Percentiles rank a stretch among this genome's conserved stretches.
These are phyloP conservation scores for Brachirus orientalis DNA, from an alignment of 2,113 vertebrate species.

Conservation along the genomic window DNA sequence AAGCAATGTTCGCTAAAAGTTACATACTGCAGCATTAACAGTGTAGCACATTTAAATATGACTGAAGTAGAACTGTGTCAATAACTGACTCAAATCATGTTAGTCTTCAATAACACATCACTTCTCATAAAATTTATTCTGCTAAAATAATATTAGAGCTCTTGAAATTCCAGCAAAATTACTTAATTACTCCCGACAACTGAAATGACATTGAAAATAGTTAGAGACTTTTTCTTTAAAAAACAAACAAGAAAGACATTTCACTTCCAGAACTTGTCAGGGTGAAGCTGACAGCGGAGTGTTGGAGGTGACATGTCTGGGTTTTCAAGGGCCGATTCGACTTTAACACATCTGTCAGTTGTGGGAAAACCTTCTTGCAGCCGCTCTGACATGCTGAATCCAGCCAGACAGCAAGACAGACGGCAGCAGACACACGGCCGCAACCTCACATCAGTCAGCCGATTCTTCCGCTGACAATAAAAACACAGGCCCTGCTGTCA, in stretches of 20 bases:
- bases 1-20: no score
- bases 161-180: no score
- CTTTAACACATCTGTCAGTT: constrained; percentile 75
- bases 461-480: constrained; percentile 44
- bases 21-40: no score
- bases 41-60: no score
- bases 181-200: no score
- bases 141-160: no score
- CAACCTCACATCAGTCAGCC: constrained; percentile 75
- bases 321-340: constrained; percentile 54
- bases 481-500: constrained; percentile 60
- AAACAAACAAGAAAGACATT: constrained; percentile 49
- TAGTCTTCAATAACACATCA: no score
- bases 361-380: constrained; percentile 58
- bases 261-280: constrained; percentile 56
- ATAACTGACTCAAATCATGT: no score
- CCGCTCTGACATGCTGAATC: constrained; percentile 57
- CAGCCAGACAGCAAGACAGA: constrained; percentile 73
- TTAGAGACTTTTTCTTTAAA: constrained; percentile 30
- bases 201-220: not conserved
- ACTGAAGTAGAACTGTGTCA: no score
- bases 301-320: constrained; percentile 69
- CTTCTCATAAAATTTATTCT: no score
- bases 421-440: constrained; percentile 62
- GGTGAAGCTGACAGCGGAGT: constrained; percentile 60